Base-by-base conservation (phyloP, 1,140 invertebrate genomes). In the Zaprionus davidi region DNA sequence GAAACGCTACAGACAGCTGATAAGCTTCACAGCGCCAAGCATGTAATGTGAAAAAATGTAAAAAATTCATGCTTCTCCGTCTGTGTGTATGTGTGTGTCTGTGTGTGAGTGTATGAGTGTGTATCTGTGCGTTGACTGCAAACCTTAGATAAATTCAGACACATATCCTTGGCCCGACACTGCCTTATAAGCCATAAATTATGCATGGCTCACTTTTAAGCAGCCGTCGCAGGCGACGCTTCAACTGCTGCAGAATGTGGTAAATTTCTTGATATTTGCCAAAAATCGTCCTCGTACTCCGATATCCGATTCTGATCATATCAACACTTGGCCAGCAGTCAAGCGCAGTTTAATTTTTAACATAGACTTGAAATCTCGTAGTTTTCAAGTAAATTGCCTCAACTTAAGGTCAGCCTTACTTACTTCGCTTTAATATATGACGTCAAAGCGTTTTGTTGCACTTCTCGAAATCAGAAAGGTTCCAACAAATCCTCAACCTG, bases 161-260 rank as follows among this genome's bases (percentile, higher is more conserved):
- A 73, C 83, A 76, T 63, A 88, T 87, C 73, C 79, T 64, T 77
- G 83, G 56, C 68, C 55, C 44, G 53, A 55, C 49, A 62, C 57
- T 51, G 31, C 62, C 71, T 78, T 72, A 74, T 73, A 81, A 76
- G 81, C 84, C 75, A 88, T 87, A 88, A 88, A 84, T 88, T 88
- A 87, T 87, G 84, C 87, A 88, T 90, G 65, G 64, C 84, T 77
- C 81, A 84, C 78, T 88, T 87, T 85, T 75, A 81, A 85, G 74
- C 81, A 76, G 59, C 67, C 49, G 66, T 31, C 60, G 38, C 36
- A 44, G 28, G 20, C 46, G 28, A 28, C 68, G 66, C 38, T 74
- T 73, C 20, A 73, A 60, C 65, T 49, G 62, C 65, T 69, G 38
- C 57, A 57, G 11, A 56, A 63, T 74, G 65, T 74, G 66, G 49